Base-by-base conservation (phyloP, 2,888 invertebrate species). In the Tinea pellionella region DNA sequence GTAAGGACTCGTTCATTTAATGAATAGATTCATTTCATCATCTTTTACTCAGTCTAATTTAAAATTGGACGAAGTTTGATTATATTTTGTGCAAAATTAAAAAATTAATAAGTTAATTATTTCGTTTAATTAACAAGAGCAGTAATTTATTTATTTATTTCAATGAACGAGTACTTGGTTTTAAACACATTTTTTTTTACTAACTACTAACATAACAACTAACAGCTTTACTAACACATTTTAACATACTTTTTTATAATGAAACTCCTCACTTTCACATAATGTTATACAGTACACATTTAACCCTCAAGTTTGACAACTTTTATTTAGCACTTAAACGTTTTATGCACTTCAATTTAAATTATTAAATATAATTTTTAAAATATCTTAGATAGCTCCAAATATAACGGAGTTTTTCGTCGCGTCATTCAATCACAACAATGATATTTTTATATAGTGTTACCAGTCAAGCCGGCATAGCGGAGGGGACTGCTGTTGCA, bases 251-350 rank as follows among this genome's bases (percentile, higher is more conserved):
- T 12, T 12, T 55, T 24, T n/a, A 15, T 55, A 19, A 19, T 29
- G 11, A 6, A 2, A 2, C 29, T 19, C 1, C 63, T 64, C 67
- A 75, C 77, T 79, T 79, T 13, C 74, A 83, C 78, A 74, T 74
- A 79, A 78, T 81, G 80, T 78, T 80, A 84, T 82, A 78, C 82
- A 81, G 78, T 80, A 84, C 83, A 83, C 82, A 79, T 82, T 79
- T 68, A 77, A 82, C 78, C 32, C 8, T 53, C 57, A 57, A 57
- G n/a, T 24, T 37, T 37, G 9, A 9, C 9, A 6, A 12, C n/a
- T 4, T 57, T 32, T 57, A 6, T 56, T 32, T 18, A 3, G 9
- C 11, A 6, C 6, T 11, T 37, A 16, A 47, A 16, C 13, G 15
- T 3, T n/a, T 47, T 47, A 37, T 37, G 43, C 43, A 43, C 43